Evolutionary conservation across 2,113 vertebrate species (phyloP).

Genomic region (Theristicus caerulescens): DNA sequence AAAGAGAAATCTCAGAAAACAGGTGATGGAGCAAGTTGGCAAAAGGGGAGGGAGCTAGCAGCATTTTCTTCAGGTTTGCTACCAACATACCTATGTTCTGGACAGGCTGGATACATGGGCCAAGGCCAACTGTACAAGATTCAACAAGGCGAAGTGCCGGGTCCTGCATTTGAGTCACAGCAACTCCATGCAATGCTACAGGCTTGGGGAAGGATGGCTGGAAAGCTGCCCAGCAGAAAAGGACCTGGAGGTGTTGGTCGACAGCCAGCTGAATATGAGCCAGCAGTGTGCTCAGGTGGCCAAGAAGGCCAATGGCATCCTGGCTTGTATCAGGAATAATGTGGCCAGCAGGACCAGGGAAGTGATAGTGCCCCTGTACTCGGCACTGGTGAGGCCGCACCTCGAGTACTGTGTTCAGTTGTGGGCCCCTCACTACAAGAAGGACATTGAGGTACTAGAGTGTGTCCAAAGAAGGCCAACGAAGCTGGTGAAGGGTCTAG

Average conservation of each 20-base stretch:
- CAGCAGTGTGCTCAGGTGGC: neutral
- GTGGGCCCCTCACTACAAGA: too few species aligned
- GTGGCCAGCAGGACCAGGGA: neutral
- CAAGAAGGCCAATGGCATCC: neutral
- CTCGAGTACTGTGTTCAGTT: too few species aligned
- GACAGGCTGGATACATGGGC: neutral
- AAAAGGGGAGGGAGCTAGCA: neutral
- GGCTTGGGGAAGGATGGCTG: neutral
- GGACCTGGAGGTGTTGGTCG: accelerated
- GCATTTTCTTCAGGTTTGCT: neutral
- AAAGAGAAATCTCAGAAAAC: neutral
- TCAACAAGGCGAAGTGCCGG: neutral
- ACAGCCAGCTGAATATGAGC: accelerated
- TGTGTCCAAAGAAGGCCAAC: too few species aligned
- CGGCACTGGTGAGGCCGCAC: too few species aligned
- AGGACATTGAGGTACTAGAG: too few species aligned
- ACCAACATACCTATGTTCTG: neutral
- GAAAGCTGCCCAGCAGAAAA: neutral
- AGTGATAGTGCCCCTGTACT: too few species aligned
- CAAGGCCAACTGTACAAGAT: neutral
- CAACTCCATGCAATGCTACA: accelerated
- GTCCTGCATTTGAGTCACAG: neutral
- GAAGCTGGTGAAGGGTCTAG: too few species aligned
- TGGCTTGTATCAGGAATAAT: accelerated
- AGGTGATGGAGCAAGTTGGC: neutral